phyloP scores from a whole-genome alignment of 2,113 vertebrate species.

The Microtus ochrogaster region DNA sequence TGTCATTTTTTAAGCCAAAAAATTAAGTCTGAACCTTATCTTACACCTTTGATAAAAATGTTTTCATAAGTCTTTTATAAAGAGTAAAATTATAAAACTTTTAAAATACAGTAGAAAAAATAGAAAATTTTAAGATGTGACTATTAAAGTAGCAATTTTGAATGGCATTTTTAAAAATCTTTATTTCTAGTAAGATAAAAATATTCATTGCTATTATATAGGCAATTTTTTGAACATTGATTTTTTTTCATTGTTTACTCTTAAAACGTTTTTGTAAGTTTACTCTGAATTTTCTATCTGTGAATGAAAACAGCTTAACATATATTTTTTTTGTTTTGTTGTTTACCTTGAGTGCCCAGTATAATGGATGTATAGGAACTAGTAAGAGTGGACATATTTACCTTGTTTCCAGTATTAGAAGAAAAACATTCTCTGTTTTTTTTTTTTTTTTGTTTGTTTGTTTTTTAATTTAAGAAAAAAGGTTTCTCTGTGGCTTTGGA shows the following conservation, averaged over 20 bases:
- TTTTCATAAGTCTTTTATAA: background rate
- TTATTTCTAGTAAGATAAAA: background rate
- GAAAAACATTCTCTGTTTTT: no score
- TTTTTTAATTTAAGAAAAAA: no score
- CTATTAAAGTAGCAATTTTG: background rate
- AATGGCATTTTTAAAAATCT: background rate
- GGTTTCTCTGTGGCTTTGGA: no score
- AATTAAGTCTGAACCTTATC: background rate
- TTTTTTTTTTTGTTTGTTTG: no score
- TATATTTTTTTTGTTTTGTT: background rate
- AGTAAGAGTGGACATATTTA: background rate
- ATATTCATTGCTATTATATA: background rate
- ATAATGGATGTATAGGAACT: background rate
- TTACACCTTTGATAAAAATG: conserved; percentile 2
- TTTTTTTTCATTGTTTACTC: background rate
- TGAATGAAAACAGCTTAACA: background rate
- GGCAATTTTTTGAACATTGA: background rate
- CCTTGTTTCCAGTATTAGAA: background rate
- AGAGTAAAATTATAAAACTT: background rate
- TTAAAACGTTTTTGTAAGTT: background rate
- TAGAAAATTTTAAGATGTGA: background rate
- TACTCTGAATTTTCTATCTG: background rate
- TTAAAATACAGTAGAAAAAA: conserved; percentile 1
- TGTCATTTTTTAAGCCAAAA: background rate
- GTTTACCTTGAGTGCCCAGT: background rate